A percentile compares a stretch with the other conserved stretches of the same genome.
Conservation (phyloP, 1,140 invertebrate genomes). For the Ceratoteleas bidentatus region DNA sequence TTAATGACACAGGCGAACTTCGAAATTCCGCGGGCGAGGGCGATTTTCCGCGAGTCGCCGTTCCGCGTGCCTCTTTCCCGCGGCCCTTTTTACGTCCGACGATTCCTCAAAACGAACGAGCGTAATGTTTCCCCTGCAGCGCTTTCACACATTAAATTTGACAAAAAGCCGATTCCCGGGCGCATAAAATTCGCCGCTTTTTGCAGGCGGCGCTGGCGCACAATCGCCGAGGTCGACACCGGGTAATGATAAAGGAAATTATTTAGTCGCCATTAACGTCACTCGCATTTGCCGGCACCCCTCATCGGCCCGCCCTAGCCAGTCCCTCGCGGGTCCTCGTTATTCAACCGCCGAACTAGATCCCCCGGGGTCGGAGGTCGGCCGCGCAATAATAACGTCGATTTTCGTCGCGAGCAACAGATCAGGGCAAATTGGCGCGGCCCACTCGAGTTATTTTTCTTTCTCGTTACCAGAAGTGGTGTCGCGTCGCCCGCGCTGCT, state of each 20-base stretch:
- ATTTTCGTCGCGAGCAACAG: slow-evolving; percentile 33
- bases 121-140: slow-evolving; percentile 57
- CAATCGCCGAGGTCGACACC: slow-evolving; percentile 69
- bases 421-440: slow-evolving; percentile 24
- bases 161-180: slow-evolving; percentile 58
- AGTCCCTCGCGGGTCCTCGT: slow-evolving; percentile 67
- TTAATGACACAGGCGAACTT: slow-evolving; percentile 46
- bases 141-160: slow-evolving; percentile 60
- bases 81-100: slow-evolving; percentile 27
- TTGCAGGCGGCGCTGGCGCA: slow-evolving; percentile 39
- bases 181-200: slow-evolving; percentile 59
- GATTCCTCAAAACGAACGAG: slow-evolving; percentile 56
- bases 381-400: slow-evolving; percentile 68
- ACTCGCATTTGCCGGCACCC: slow-evolving; percentile 71
- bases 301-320: slow-evolving; percentile 38
- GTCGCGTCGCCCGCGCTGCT: slow-evolving; percentile 74
- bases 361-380: slow-evolving; percentile 3
- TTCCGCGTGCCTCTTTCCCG: slow-evolving; percentile 11
- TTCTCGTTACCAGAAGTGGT: slow-evolving; percentile 39
- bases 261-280: slow-evolving; percentile 79
- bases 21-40: slow-evolving; percentile 20
- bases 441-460: slow-evolving; percentile 24
- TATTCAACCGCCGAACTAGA: slow-evolving; percentile 72
- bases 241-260: slow-evolving; percentile 76
- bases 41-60: slow-evolving; percentile 9